These are phyloP conservation scores for Polypedilum vanderplanki DNA, from an alignment of 1,140 invertebrate genomes.

Conservation along the genomic window DNA sequence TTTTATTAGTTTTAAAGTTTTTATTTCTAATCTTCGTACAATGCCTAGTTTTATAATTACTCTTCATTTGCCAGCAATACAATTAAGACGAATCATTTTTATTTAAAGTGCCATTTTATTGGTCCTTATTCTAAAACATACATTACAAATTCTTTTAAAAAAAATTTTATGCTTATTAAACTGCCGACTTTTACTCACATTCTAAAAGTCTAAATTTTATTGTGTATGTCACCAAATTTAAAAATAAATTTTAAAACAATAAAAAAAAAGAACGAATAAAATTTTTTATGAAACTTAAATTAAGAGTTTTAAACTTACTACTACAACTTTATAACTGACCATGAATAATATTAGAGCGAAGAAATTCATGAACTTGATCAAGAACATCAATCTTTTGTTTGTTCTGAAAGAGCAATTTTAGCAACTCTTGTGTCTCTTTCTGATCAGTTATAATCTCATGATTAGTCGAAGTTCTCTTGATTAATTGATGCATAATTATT, in stretches of 20 bases:
- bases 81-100: background rate
- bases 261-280: background rate
- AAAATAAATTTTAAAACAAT: background rate
- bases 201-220: background rate
- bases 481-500: background rate
- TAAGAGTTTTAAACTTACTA: background rate
- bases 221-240: background rate
- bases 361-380: background rate
- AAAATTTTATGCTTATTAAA: background rate
- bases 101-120: slow-evolving; percentile 19
- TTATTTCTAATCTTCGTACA: background rate
- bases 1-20: background rate
- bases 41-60: background rate
- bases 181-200: background rate
- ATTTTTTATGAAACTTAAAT: background rate
- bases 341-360: background rate
- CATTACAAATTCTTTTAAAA: background rate
- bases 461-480: background rate
- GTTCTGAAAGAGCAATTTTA: background rate
- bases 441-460: background rate
- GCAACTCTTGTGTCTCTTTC: background rate
- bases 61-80: background rate
- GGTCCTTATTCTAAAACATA: background rate
- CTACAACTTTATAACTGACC: background rate
- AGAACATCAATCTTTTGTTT: background rate